phyloP scores from a whole-genome alignment of 1,140 invertebrate genomes.

The Scaptomyza pallida region DNA sequence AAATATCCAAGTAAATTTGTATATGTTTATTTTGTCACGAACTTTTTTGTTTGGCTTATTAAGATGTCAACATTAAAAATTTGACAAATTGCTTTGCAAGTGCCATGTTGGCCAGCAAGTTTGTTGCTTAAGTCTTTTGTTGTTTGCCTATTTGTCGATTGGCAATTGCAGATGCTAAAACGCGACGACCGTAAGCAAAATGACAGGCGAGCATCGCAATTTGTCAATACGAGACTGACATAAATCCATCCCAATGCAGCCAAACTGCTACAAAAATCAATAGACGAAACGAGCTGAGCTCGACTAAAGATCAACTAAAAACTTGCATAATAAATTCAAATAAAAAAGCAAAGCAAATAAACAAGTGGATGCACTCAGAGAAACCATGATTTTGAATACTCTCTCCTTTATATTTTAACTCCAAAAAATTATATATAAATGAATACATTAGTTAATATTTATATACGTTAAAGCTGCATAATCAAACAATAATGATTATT shows the following conservation, averaged over 20 bases:
- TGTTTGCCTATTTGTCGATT: constrained; percentile 43
- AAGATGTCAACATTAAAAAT: constrained; percentile 43
- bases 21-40: constrained; percentile 35
- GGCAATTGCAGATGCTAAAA: constrained; percentile 52
- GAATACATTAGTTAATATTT: too few species aligned
- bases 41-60: constrained; percentile 43
- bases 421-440: too few species aligned
- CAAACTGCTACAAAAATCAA: constrained; percentile 51
- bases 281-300: constrained; percentile 16
- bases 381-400: too few species aligned
- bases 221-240: constrained; percentile 69
- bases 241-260: constrained; percentile 66
- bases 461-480: too few species aligned
- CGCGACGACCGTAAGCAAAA: constrained; percentile 49
- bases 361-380: constrained; percentile 22
- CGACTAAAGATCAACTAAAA: constrained; percentile 27
- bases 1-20: neutral
- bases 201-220: constrained; percentile 53
- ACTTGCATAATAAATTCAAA: constrained; percentile 70
- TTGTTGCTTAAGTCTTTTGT: constrained; percentile 50
- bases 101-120: constrained; percentile 25
- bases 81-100: constrained; percentile 49
- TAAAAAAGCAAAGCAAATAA: constrained; percentile 62
- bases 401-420: too few species aligned
- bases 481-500: too few species aligned